phyloP scores from a whole-genome alignment of 2,113 vertebrate species.

The Scopus umbretta region DNA sequence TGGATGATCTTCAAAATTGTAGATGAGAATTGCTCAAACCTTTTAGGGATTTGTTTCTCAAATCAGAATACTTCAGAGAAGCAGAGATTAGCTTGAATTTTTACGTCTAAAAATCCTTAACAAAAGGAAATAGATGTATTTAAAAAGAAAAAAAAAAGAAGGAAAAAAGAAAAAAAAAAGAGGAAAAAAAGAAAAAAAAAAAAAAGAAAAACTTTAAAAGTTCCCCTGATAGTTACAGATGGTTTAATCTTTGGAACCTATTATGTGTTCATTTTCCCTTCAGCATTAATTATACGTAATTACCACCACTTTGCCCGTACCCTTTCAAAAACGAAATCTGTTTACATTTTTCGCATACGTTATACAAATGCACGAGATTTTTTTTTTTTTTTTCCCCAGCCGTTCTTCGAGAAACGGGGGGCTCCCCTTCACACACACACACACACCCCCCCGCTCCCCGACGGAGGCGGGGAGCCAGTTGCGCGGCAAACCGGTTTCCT shows the following conservation, averaged over 20 bases:
- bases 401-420: neutral
- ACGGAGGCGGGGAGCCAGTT: neutral
- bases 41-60: neutral
- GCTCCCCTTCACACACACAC: too few relatives aligned
- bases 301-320: constrained; percentile 58
- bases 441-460: too few relatives aligned
- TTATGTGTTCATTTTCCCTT: constrained; percentile 72
- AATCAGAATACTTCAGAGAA: neutral
- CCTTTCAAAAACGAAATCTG: constrained; percentile 61
- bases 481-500: constrained; percentile 1
- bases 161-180: neutral
- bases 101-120: constrained; percentile 18
- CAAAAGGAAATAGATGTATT: neutral
- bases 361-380: neutral
- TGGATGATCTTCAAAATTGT: constrained; percentile 1
- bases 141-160: neutral
- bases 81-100: neutral
- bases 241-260: constrained; percentile 73
- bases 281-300: constrained; percentile 76
- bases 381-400: too few relatives aligned
- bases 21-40: neutral
- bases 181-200: too few relatives aligned
- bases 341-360: constrained; percentile 49
- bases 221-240: constrained; percentile 69
- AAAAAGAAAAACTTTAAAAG: constrained; percentile 53